phyloP scores from a whole-genome alignment of 2,797 vertebrate species.

The Craterocephalus amniculus region DNA sequence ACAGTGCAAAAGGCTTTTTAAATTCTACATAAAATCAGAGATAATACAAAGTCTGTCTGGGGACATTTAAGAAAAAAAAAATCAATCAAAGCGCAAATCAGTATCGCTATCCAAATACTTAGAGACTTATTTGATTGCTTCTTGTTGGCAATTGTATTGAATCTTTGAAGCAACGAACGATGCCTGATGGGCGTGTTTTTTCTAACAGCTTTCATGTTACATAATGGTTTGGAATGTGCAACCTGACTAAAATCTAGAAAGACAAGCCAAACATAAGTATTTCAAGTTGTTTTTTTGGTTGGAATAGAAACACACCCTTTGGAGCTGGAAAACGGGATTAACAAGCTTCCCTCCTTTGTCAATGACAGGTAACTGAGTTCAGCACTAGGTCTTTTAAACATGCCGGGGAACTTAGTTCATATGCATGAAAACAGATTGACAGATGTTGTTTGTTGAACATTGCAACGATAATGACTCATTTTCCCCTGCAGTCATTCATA shows the following conservation, averaged over 20 bases:
- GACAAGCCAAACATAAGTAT: slow-evolving; percentile 14
- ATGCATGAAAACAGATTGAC: slow-evolving; percentile 21
- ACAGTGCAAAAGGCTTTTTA: too few relatives aligned
- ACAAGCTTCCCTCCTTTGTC: not conserved
- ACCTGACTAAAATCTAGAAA: slow-evolving; percentile 5
- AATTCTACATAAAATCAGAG: too few relatives aligned
- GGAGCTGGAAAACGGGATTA: not conserved
- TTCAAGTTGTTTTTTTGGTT: not conserved
- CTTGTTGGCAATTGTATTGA: not conserved
- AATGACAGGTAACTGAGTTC: not conserved
- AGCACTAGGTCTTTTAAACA: slow-evolving; percentile 6
- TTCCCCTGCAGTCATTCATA: slow-evolving; percentile 47
- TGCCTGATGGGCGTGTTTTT: not conserved
- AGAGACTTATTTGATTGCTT: not conserved
- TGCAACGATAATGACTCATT: slow-evolving; percentile 42
- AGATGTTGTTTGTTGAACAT: slow-evolving; percentile 42
- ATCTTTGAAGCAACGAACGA: not conserved
- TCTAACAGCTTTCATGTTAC: not conserved
- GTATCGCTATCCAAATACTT: not conserved
- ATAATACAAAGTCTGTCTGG: too few relatives aligned
- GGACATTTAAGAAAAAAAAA: too few relatives aligned
- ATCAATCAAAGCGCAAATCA: too few relatives aligned
- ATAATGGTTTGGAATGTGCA: not conserved
- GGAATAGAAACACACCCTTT: slow-evolving; percentile 18
- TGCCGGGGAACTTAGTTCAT: slow-evolving; percentile 3